Evolutionary conservation across 2,113 vertebrate genomes (phyloP).

Genomic region (Hemiscyllium ocellatum): DNA sequence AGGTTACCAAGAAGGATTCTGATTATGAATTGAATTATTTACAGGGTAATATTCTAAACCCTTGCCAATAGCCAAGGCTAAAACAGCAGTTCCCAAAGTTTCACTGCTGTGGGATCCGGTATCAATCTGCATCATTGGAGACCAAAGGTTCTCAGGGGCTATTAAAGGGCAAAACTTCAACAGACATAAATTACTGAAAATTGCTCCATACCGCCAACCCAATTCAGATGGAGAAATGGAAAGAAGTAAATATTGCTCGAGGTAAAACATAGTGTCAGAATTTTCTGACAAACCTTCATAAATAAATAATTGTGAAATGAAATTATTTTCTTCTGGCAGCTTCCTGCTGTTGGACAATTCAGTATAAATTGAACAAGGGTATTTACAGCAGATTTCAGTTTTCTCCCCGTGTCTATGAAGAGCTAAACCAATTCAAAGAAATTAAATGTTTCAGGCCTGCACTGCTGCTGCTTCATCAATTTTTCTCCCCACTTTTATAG

Average conservation of each 20-base stretch:
- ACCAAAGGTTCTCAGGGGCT: too few relatives aligned
- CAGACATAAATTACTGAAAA: not conserved
- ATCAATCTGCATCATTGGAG: not conserved
- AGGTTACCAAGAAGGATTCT: slow-evolving; percentile 1
- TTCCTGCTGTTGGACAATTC: not conserved
- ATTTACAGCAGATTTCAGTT: slow-evolving; percentile 15
- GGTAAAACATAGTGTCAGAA: not conserved
- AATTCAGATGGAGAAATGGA: not conserved
- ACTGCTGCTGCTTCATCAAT: not conserved
- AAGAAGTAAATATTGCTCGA: not conserved
- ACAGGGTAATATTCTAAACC: not conserved
- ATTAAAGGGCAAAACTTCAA: not conserved
- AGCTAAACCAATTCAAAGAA: not conserved
- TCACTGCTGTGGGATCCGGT: not conserved
- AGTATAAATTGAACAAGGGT: not conserved
- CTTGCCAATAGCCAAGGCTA: not conserved
- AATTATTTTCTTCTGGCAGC: not conserved
- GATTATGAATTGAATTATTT: slow-evolving; percentile 23
- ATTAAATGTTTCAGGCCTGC: not conserved
- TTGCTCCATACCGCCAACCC: not conserved
- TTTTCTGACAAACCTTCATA: not conserved
- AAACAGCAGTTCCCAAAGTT: too few relatives aligned
- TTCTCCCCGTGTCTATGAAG: not conserved
- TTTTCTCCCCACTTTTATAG: not conserved
- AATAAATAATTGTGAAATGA: slow-evolving; percentile 13